Evolutionary conservation across 2,888 invertebrate genomes (phyloP), one percentile per base, ranked within the genome.

Genomic region (Sicus ferrugineus): DNA sequence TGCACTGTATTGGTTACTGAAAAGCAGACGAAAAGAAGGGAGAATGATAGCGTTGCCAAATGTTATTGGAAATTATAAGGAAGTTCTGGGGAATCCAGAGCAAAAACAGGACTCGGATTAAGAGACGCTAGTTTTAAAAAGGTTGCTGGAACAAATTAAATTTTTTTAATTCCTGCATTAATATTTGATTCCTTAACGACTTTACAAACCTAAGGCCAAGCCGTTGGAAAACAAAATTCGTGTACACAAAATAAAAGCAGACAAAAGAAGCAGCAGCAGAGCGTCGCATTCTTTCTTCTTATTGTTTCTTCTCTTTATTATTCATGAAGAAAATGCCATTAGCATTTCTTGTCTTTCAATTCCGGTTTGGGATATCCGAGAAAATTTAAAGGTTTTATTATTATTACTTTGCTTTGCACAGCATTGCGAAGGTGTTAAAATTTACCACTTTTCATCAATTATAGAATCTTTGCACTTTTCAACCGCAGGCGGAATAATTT

Each of bases 181-280:
- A n/a, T n/a, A n/a, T n/a, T n/a, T n/a, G n/a, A n/a, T n/a, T n/a
- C n/a, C n/a, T n/a, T n/a, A n/a, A n/a, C n/a, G n/a, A n/a, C n/a
- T n/a, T n/a, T n/a, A n/a, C n/a, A n/a, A n/a, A n/a, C n/a, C n/a
- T n/a, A n/a, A n/a, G n/a, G n/a, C 52, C 14, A 61, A 54, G 7
- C 4, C 46, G 23, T 30, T 38, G 65, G 23, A 31, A 26, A 54
- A 65, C 58, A 74, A 72, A 74, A 74, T 73, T 73, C 65, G 74
- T 72, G 71, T 73, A 71, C 72, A 68, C 74, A 66, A 74, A 72
- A 59, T 70, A 61, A 19, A 58, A 42, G 50, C 66, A 59, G 42
- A 28, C 62, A 63, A 73, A 46, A 59, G 30, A 34, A 67, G 65
- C 71, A 62, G 61, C 72, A 72, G 73, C 73, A 71, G 73, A 68